Evolutionary conservation across 2,113 vertebrate species (phyloP).

Genomic region (Chaetodon trifascialis): DNA sequence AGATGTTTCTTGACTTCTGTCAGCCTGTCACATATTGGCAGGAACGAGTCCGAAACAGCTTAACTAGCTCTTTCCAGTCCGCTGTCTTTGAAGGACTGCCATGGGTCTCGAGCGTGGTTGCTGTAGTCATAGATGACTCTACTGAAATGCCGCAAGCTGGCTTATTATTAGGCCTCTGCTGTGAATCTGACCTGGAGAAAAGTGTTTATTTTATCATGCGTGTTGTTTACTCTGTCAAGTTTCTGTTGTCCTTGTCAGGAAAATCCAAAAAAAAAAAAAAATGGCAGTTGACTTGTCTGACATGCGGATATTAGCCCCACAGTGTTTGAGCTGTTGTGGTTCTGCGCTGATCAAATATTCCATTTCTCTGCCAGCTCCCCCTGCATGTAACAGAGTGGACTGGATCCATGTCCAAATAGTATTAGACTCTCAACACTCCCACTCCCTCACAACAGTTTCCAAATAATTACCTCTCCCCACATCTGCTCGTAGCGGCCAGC

Average conservation of each 20-base stretch:
- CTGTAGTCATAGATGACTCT: neutral
- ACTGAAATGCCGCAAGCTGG: neutral
- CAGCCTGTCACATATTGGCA: slow-evolving; percentile 21
- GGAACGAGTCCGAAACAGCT: slow-evolving; percentile 18
- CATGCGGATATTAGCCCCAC: slow-evolving; percentile 41
- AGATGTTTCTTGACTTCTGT: slow-evolving; percentile 33
- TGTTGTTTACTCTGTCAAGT: slow-evolving; percentile 9
- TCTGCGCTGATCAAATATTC: slow-evolving; percentile 76
- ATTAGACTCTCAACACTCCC: slow-evolving; percentile 66
- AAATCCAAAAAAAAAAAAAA: slow-evolving; percentile 6
- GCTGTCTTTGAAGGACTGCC: neutral
- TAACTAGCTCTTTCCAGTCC: neutral
- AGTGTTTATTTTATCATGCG: neutral
- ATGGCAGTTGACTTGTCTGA: slow-evolving; percentile 26
- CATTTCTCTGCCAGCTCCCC: slow-evolving; percentile 58
- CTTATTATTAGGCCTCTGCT: neutral
- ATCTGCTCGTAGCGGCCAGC: slow-evolving; percentile 38
- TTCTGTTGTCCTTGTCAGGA: neutral
- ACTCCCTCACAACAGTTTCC: slow-evolving; percentile 55
- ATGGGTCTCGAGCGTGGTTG: neutral
- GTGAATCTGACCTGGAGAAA: slow-evolving; percentile 4
- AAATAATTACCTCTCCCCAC: slow-evolving; percentile 68
- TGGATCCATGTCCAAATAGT: slow-evolving; percentile 73
- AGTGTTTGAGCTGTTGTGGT: slow-evolving; percentile 52
- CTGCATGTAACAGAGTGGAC: slow-evolving; percentile 71